Evolutionary conservation across 2,797 vertebrate species (phyloP), one percentile per base, ranked within the genome.

Genomic region (Lerista edwardsae): DNA sequence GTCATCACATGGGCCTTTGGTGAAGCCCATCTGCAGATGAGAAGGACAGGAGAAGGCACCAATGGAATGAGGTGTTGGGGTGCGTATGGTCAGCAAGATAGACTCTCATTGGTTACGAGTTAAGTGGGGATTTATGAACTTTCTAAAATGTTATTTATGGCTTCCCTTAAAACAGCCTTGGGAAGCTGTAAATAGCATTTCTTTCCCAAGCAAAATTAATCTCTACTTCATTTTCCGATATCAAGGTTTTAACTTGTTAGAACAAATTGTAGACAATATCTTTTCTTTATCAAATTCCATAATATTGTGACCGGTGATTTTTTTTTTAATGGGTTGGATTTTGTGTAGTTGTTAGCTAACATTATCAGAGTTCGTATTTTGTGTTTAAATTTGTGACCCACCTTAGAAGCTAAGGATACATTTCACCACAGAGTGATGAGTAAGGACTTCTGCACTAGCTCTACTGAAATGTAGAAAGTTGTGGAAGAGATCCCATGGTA

Each of bases 71-170:
- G 8, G 41, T 8, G 41, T 44, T 44, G 41, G 8, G 41, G 41
- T 44, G 41, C n/a, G n/a, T n/a, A n/a, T n/a, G n/a, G n/a, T n/a
- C n/a, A n/a, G n/a, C n/a, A n/a, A n/a, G n/a, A n/a, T n/a, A n/a
- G n/a, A n/a, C n/a, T n/a, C 79, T 85, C 44, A 83, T 39, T 87
- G 85, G 21, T 19, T 5, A 74, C 44, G 29, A 31, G 27, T 11
- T 75, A 62, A n/a, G 36, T 47, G 17, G 34, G 44, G 1, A 25
- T 80, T 80, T 80, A 68, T 65, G 25, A 57, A 9, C 31, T 10
- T 69, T n/a, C 27, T 81, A n/a, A 59, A 81, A 39, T 72, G 57
- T 61, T 61, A 29, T 71, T 59, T 57, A 21, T 59, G 23, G 59
- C 23, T 8, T 81, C 36, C 69, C 29, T 81, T 69, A 69, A 68